Percentiles rank a stretch among this genome's conserved stretches.
phyloP scores from a whole-genome alignment of 1,140 invertebrate genomes.

The Drosophila seguyi region DNA sequence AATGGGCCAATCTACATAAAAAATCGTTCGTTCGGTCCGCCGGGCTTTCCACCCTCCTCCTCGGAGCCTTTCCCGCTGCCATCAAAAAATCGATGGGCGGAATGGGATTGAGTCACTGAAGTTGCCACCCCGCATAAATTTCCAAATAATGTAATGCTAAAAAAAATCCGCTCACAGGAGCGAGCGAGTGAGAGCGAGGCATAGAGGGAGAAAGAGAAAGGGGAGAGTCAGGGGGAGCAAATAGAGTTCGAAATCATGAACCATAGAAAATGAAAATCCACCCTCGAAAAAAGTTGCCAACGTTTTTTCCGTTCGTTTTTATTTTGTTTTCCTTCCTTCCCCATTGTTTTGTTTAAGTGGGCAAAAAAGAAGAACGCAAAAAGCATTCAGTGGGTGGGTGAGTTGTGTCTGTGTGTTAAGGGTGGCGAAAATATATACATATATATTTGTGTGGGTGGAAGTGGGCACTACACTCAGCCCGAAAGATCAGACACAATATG shows the following conservation, averaged over 20 bases:
- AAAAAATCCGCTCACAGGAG: conserved; percentile 58
- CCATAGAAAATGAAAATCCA: conserved; percentile 82
- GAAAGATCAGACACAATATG: background rate
- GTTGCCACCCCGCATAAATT: conserved; percentile 78
- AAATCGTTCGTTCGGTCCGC: conserved; percentile 58
- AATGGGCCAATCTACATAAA: conserved; percentile 82
- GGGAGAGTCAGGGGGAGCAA: conserved; percentile 50
- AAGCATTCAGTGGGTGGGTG: conserved; percentile 57
- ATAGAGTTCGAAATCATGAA: conserved; percentile 83
- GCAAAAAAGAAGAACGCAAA: conserved; percentile 73
- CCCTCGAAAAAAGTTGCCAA: conserved; percentile 78
- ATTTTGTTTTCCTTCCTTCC: conserved; percentile 51
- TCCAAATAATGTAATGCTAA: conserved; percentile 80
- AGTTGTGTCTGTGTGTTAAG: conserved; percentile 23
- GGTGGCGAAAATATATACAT: conserved; percentile 13
- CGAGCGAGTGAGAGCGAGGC: conserved; percentile 3
- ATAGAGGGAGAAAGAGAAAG: background rate
- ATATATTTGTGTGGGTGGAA: conserved; percentile 13
- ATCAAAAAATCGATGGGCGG: conserved; percentile 74
- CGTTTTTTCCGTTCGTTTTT: conserved; percentile 56
- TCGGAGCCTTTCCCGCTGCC: background rate
- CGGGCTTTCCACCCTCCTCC: conserved; percentile 2
- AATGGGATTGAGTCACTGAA: conserved; percentile 39
- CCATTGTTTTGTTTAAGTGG: conserved; percentile 64
- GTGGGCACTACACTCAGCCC: conserved; percentile 14